Evolutionary conservation across 2,797 vertebrate genomes (phyloP), one percentile per base, ranked within the genome.

Genomic region (Sebastes miniatus): DNA sequence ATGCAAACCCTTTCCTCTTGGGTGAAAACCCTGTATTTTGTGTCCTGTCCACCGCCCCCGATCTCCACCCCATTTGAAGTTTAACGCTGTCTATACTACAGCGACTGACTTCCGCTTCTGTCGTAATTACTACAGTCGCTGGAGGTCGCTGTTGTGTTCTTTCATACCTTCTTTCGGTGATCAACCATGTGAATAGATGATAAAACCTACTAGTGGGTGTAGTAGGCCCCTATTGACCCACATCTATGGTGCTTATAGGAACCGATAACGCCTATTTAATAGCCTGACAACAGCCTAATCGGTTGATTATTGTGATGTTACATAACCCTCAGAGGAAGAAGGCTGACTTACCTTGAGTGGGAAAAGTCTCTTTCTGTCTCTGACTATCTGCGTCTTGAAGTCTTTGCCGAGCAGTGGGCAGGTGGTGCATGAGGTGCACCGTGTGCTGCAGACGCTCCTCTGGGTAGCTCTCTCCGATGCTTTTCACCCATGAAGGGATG

Each of bases 361-460:
- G 18, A 1, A 52, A 39, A 43, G 43, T 31, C 3, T 89, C 75
- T 32, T 47, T 73, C 20, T 73, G 56, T 47, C 8, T 73, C 25
- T 54, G 70, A 65, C 36, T 58, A 6, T 80, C 79, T 64, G 59
- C 25, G 47, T 90, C 89, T 65, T 20, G 8, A 20, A 47, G 77
- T 24, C 64, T 79, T 24, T 85, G 88, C 31, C n/a, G 54, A 29
- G 81, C 76, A 54, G 39, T 61, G 8, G 92, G 62, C 57, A 92
- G 85, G 27, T 73, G 79, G 76, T 96, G 95, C 95, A 96, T 96
- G 56, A 96, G 94, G 71, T 94, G 80, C 74, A 95, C 95, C 0
- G 95, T 96, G 90, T 96, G 96, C 34, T 91, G 95, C 47, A 96
- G 56, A 8, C 90, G 89, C 43, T 93, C 93, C 80, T 96, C 94